Evolutionary conservation across 2,888 invertebrate species (phyloP).

Genomic region (Agonopterix heracliana): DNA sequence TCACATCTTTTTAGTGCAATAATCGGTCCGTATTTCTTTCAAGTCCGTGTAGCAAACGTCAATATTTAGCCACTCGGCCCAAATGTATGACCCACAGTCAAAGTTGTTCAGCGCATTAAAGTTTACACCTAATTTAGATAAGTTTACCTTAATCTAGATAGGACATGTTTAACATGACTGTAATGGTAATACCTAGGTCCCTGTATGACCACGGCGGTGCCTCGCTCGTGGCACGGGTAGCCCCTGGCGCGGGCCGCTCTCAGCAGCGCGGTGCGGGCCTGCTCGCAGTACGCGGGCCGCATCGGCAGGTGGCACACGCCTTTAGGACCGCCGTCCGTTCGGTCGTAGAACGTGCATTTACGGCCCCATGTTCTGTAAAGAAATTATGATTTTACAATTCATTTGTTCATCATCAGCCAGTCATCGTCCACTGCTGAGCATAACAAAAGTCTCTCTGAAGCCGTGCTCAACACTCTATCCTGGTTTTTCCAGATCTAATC

Average conservation of each 20-base stretch:
- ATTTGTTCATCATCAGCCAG: no score
- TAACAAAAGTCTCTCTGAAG: no score
- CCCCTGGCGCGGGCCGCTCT: slow-evolving; percentile 79
- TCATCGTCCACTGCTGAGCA: no score
- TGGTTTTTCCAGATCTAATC: no score
- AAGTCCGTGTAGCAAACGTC: no score
- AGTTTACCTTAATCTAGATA: not conserved
- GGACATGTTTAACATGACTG: no score
- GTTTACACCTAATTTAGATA: not conserved
- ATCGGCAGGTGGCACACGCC: slow-evolving; percentile 97
- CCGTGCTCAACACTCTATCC: no score
- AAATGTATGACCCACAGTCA: no score
- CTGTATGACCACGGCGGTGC: slow-evolving; percentile 66
- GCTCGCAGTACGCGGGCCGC: slow-evolving; percentile 90
- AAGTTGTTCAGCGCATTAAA: not conserved
- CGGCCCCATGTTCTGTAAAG: slow-evolving; percentile 59
- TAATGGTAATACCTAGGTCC: slow-evolving; percentile 71
- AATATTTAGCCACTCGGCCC: no score
- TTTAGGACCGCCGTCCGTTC: slow-evolving; percentile 72
- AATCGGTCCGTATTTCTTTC: no score
- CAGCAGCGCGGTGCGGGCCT: slow-evolving; percentile 81
- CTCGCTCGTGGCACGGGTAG: slow-evolving; percentile 56
- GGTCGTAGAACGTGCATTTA: slow-evolving; percentile 90
- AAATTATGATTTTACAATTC: not conserved
- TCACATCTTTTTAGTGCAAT: no score